Evolutionary conservation across 2,888 invertebrate species (phyloP).

Genomic region (Panzeria rudis): DNA sequence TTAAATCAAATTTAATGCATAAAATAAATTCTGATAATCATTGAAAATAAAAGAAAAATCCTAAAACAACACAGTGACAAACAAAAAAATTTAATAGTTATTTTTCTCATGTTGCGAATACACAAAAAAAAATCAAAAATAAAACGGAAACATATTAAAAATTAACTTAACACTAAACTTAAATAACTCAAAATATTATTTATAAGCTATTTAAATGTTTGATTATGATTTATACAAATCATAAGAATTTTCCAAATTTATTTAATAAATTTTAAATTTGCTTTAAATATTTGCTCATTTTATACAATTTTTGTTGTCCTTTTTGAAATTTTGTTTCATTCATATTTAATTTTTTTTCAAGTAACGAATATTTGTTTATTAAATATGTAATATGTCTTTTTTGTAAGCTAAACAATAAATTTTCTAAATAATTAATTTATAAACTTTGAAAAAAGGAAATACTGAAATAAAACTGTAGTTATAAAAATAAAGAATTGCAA

Average conservation of each 20-base stretch:
- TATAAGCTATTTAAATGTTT: too few species aligned
- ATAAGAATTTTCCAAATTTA: too few species aligned
- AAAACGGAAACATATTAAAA: not conserved
- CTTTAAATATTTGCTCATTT: too few species aligned
- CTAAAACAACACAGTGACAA: slow-evolving; percentile 35
- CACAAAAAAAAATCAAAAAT: slow-evolving; percentile 26
- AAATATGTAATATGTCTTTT: too few species aligned
- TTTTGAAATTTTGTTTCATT: too few species aligned
- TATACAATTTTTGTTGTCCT: too few species aligned
- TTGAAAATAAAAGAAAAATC: not conserved
- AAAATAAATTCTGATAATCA: slow-evolving; percentile 13
- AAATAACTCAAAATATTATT: not conserved
- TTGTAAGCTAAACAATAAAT: not conserved
- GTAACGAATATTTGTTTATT: too few species aligned
- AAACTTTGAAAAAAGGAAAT: not conserved
- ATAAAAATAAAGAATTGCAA: slow-evolving; percentile 33
- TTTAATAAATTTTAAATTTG: not conserved
- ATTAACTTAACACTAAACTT: not conserved
- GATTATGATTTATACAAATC: too few species aligned
- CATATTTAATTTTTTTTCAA: too few species aligned
- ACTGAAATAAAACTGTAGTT: not conserved
- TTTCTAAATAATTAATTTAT: not conserved
- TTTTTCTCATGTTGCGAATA: slow-evolving; percentile 63
- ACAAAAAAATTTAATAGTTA: slow-evolving; percentile 17
- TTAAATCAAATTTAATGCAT: slow-evolving; percentile 61